phyloP scores from a whole-genome alignment of 2,113 vertebrate genomes.

The Sebastes fasciatus region DNA sequence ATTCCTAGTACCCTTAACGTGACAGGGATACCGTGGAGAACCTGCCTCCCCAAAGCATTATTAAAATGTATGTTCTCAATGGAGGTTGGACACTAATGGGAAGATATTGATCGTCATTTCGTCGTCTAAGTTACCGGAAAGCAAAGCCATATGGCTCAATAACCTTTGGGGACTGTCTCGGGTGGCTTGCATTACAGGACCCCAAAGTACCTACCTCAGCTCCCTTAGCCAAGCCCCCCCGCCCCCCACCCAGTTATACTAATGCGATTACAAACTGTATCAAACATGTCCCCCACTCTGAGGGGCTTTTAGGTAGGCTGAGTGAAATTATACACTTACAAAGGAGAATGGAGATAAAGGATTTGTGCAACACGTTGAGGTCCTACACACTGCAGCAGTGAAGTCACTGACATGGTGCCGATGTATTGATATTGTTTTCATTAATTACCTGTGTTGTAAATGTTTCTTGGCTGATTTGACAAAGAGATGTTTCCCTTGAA shows the following conservation, averaged over 20 bases:
- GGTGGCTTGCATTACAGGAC: conserved; percentile 72
- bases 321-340: not conserved
- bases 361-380: conserved; percentile 6
- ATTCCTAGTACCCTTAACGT: conserved; percentile 6
- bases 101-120: conserved; percentile 81
- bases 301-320: conserved; percentile 44
- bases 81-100: conserved; percentile 76
- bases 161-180: conserved; percentile 67
- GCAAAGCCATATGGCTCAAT: conserved; percentile 75
- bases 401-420: not conserved
- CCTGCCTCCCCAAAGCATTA: conserved; percentile 33
- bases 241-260: conserved; percentile 6
- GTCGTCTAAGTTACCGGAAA: conserved; percentile 74
- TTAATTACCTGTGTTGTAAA: conserved; percentile 66
- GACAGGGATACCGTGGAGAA: conserved; percentile 7
- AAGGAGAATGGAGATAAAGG: not conserved
- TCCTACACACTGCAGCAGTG: not conserved
- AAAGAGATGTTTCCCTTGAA: conserved; percentile 43
- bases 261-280: conserved; percentile 38
- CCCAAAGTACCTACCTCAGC: conserved; percentile 64
- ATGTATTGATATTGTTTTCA: not conserved
- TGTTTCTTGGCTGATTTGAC: conserved; percentile 53
- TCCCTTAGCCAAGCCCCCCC: conserved; percentile 8
- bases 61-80: conserved; percentile 59
- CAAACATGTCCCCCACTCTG: conserved; percentile 13